Percentiles rank a stretch among this genome's conserved stretches.
phyloP scores from a whole-genome alignment of 2,888 invertebrate species.

The Glaucopsyche alexis region DNA sequence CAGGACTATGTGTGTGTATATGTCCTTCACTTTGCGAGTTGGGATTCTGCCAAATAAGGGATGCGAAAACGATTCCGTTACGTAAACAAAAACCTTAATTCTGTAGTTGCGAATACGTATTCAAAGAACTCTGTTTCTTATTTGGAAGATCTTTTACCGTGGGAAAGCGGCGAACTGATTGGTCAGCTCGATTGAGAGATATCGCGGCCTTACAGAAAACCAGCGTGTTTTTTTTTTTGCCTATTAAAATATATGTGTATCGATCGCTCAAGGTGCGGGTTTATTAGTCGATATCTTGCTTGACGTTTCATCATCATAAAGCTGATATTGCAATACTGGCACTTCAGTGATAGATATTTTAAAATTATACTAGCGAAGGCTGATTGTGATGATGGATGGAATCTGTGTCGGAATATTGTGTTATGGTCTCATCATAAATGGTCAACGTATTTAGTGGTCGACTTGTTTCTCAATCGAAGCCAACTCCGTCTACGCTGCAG shows the following conservation, averaged over 20 bases:
- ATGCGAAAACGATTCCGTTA: slow-evolving; percentile 33
- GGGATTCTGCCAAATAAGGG: slow-evolving; percentile 39
- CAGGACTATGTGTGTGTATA: slow-evolving; percentile 29
- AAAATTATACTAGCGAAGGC: not conserved
- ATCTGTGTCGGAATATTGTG: slow-evolving; percentile 18
- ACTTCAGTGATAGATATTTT: not conserved
- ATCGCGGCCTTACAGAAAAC: not conserved
- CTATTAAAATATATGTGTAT: too few species aligned
- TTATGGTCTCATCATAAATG: slow-evolving; percentile 11
- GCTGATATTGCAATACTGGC: not conserved
- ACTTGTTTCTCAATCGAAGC: not conserved
- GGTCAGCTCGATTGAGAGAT: too few species aligned
- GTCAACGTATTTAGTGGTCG: slow-evolving; percentile 2
- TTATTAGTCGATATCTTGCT: too few species aligned
- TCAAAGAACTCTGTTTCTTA: slow-evolving; percentile 8
- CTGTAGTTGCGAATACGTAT: not conserved
- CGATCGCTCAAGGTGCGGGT: too few species aligned
- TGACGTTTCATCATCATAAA: too few species aligned
- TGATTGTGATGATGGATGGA: slow-evolving; percentile 9
- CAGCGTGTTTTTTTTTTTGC: too few species aligned
- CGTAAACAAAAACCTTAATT: slow-evolving; percentile 26
- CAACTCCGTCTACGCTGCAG: not conserved
- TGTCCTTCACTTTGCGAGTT: slow-evolving; percentile 33
- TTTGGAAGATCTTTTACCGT: not conserved
- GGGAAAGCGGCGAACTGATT: not conserved